A percentile compares a stretch with the other conserved stretches of the same genome.
Evolutionary conservation across 2,888 invertebrate genomes (phyloP).

Genomic region (Diabrotica balteata): DNA sequence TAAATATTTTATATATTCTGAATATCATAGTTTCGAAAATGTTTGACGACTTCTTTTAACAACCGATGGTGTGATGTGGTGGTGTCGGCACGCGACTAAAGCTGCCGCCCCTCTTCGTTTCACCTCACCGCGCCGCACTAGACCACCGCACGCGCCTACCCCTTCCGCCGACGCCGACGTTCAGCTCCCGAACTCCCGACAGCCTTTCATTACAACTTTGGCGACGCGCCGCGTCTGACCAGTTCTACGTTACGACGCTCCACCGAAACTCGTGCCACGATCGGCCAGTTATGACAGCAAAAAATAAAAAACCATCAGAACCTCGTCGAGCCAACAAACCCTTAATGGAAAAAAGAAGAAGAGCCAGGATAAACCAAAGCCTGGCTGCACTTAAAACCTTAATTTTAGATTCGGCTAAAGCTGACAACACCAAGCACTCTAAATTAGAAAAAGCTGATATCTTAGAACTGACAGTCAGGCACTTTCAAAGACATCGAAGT

Average conservation of each 20-base stretch:
- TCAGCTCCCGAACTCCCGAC: conserved; percentile 12
- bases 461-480: conserved; percentile 81
- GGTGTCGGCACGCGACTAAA: conserved; percentile 63
- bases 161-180: conserved; percentile 40
- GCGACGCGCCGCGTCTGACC: conserved; percentile 39
- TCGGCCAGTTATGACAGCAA: conserved; percentile 54
- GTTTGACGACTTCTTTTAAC: conserved; percentile 50
- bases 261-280: conserved; percentile 10
- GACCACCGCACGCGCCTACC: conserved; percentile 55
- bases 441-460: conserved; percentile 88
- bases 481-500: conserved; percentile 78
- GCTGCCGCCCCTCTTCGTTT: conserved; percentile 49
- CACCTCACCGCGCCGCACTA: conserved; percentile 50
- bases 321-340: conserved; percentile 75
- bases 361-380: conserved; percentile 78
- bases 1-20: too few species aligned
- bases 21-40: conserved; percentile 32
- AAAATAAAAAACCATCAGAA: conserved; percentile 54
- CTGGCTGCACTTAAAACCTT: conserved; percentile 75
- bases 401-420: conserved; percentile 74
- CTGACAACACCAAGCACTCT: conserved; percentile 75
- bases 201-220: conserved; percentile 42
- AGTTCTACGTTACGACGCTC: conserved; percentile 29
- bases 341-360: conserved; percentile 77
- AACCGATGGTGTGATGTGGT: conserved; percentile 60